Conservation (phyloP, 2,888 invertebrate species). For the Apodemia zela region DNA sequence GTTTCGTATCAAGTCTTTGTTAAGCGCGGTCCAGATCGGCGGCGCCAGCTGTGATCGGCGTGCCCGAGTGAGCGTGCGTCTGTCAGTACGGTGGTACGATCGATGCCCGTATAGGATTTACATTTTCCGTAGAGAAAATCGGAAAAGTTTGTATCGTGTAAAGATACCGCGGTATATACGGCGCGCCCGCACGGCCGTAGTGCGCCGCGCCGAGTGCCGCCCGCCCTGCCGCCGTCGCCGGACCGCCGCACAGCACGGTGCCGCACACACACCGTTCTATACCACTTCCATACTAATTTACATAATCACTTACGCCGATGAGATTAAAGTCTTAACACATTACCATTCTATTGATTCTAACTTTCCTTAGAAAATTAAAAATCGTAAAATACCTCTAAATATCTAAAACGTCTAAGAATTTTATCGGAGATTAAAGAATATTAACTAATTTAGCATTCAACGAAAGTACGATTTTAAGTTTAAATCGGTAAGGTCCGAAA, state of each 20-base stretch:
- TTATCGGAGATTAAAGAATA: background rate
- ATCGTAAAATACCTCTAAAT: background rate
- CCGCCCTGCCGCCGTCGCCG: conserved; percentile 59
- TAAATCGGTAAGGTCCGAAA: conserved; percentile 63
- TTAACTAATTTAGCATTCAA: conserved; percentile 29
- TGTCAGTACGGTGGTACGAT: conserved; percentile 67
- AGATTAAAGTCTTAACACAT: conserved; percentile 29
- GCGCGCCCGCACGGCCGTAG: conserved; percentile 77
- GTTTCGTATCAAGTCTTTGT: conserved; percentile 61
- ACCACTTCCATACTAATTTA: conserved; percentile 45
- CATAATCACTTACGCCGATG: conserved; percentile 51
- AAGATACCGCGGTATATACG: conserved; percentile 59
- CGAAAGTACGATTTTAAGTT: conserved; percentile 60
- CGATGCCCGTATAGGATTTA: conserved; percentile 77
- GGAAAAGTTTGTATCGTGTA: conserved; percentile 76
- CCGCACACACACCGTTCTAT: conserved; percentile 29
- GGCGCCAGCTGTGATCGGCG: conserved; percentile 74
- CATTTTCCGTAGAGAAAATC: conserved; percentile 76
- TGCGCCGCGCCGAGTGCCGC: conserved; percentile 77
- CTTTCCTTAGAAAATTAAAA: background rate
- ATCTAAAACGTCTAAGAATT: background rate
- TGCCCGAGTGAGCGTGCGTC: conserved; percentile 64
- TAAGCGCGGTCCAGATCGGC: conserved; percentile 59
- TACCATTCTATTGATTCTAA: background rate
- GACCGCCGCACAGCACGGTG: conserved; percentile 36